These are phyloP conservation scores for Zaprionus lachaisei DNA, from an alignment of 1,140 invertebrate genomes.

Conservation along the genomic window DNA sequence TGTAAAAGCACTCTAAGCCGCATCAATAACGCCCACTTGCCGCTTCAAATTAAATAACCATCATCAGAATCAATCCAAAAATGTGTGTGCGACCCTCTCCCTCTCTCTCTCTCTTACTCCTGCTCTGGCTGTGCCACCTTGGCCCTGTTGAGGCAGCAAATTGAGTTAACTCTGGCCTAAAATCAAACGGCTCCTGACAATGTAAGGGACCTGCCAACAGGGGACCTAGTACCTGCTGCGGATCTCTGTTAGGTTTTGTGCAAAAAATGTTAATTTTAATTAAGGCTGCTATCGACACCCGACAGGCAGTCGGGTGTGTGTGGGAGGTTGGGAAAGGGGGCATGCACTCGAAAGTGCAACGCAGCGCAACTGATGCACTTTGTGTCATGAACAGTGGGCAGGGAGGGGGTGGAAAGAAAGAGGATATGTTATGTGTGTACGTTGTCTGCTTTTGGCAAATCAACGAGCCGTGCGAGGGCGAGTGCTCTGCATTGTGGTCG, in stretches of 20 bases:
- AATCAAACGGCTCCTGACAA: constrained; percentile 61
- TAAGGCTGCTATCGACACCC: constrained; percentile 81
- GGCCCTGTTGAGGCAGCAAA: constrained; percentile 52
- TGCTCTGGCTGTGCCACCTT: not conserved
- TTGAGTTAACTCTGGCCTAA: constrained; percentile 80
- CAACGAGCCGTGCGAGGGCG: constrained; percentile 48
- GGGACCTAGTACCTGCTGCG: not conserved
- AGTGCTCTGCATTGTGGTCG: constrained; percentile 68
- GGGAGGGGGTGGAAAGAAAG: not conserved
- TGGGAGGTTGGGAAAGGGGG: no score
- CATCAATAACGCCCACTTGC: constrained; percentile 82
- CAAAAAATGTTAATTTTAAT: constrained; percentile 84
- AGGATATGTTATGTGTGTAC: constrained; percentile 29
- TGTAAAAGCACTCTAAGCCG: constrained; percentile 40
- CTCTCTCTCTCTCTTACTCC: not conserved
- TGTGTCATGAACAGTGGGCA: constrained; percentile 27
- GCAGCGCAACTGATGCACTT: constrained; percentile 80
- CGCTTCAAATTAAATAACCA: constrained; percentile 82
- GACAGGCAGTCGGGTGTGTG: constrained; percentile 42
- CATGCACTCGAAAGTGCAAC: constrained; percentile 76
- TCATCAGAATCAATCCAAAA: constrained; percentile 75
- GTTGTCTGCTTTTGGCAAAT: constrained; percentile 68
- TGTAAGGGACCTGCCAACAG: constrained; percentile 32
- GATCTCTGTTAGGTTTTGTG: constrained; percentile 62
- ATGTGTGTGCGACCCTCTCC: not conserved